Conservation (phyloP, 2,113 vertebrate species). For the Cololabis saira region DNA sequence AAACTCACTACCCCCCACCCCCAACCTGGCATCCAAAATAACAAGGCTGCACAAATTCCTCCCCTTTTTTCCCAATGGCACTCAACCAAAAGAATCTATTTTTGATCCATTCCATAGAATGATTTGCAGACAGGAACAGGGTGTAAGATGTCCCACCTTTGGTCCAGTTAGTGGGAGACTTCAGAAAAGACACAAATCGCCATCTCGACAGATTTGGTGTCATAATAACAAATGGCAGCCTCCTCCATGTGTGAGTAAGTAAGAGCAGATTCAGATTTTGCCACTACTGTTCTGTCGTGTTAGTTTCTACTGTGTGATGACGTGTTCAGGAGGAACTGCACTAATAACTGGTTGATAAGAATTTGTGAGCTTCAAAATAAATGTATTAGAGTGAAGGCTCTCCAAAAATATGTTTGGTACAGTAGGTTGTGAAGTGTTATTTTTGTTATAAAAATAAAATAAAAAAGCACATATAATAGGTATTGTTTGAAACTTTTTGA, state of each 20-base stretch:
- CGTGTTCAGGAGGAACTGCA: too few species aligned
- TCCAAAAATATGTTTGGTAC: too few species aligned
- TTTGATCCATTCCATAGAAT: neutral
- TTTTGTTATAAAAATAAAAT: too few species aligned
- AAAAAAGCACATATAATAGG: too few species aligned
- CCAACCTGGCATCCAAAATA: slow-evolving; percentile 18
- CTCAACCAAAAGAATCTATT: slow-evolving; percentile 13
- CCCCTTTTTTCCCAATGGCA: neutral
- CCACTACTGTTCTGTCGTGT: too few species aligned
- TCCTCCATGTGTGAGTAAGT: slow-evolving; percentile 5
- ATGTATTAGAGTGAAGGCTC: too few species aligned
- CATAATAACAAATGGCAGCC: slow-evolving; percentile 5
- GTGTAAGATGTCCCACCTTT: slow-evolving; percentile 6
- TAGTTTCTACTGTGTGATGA: too few species aligned
- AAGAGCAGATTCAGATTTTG: slow-evolving; percentile 48
- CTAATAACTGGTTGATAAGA: too few species aligned
- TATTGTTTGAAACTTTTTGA: too few species aligned
- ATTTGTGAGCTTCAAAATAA: too few species aligned
- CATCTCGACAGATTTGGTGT: slow-evolving; percentile 31
- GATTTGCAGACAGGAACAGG: neutral
- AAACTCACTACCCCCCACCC: neutral
- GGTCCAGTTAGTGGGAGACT: neutral
- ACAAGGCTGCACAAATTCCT: neutral
- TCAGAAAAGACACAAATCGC: neutral
- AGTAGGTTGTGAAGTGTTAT: too few species aligned